Percentiles rank a stretch among this genome's conserved stretches.
These are phyloP conservation scores for Chloropsis cyanopogon DNA, from an alignment of 2,113 vertebrate species.

Conservation along the genomic window DNA sequence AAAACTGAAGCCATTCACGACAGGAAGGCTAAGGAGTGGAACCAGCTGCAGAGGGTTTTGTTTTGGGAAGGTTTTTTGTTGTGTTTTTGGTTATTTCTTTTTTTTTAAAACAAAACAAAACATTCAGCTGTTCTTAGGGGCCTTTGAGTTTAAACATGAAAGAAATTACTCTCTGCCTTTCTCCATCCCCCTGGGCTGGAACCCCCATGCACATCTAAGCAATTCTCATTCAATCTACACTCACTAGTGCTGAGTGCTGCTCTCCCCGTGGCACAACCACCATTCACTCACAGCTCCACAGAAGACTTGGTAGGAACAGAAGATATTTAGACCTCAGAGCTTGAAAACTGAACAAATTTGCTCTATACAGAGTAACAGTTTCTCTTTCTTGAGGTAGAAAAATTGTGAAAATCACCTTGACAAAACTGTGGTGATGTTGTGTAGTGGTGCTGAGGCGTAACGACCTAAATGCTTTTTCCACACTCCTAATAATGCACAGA, in stretches of 20 bases:
- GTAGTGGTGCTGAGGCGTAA: not conserved
- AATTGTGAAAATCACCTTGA: not conserved
- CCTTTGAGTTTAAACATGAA: not conserved
- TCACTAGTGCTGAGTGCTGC: accelerated
- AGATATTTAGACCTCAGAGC: not conserved
- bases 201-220: not conserved
- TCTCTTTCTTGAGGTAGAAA: not conserved
- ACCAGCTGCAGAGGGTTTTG: not conserved
- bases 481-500: not conserved
- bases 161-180: not conserved
- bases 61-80: not conserved
- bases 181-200: not conserved
- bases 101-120: not conserved
- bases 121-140: not conserved
- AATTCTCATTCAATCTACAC: not conserved
- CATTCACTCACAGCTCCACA: not conserved
- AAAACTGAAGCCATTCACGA: not conserved
- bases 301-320: not conserved
- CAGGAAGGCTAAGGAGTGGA: not conserved
- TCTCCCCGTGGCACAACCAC: not conserved
- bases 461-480: not conserved
- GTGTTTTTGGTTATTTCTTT: not conserved
- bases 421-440: not conserved
- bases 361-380: not conserved
- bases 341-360: not conserved